These are phyloP conservation scores for Pegea sp. DNA, from an alignment of 23 tunicate species.

Conservation along the genomic window DNA sequence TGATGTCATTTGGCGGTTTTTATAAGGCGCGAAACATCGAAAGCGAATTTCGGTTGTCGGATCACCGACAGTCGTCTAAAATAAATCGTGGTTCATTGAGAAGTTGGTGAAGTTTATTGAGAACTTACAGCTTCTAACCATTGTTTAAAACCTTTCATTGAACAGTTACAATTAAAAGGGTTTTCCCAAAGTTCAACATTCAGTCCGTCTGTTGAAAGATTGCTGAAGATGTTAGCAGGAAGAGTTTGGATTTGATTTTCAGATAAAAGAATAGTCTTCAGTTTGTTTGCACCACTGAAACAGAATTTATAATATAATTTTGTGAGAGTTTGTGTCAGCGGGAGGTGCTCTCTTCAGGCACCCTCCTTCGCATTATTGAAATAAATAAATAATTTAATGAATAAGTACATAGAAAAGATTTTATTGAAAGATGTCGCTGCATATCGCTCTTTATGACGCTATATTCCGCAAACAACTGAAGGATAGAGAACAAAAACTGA, in stretches of 20 bases:
- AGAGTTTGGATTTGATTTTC: constrained; percentile 31
- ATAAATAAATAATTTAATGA: too few relatives aligned
- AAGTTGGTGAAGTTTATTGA: background rate
- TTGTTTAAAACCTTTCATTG: constrained; percentile 44
- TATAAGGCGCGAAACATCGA: constrained; percentile 13
- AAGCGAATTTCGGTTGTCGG: constrained; percentile 56
- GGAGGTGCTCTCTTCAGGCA: too few relatives aligned
- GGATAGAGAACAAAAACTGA: too few relatives aligned
- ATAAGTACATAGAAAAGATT: too few relatives aligned
- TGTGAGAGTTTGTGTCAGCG: too few relatives aligned
- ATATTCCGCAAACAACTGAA: too few relatives aligned
- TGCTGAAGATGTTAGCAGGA: constrained; percentile 17
- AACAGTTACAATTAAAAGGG: constrained; percentile 48
- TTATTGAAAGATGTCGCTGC: too few relatives aligned
- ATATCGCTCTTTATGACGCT: too few relatives aligned
- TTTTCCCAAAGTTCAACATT: constrained; percentile 54
- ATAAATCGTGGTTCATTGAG: background rate
- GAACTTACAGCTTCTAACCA: constrained; percentile 47
- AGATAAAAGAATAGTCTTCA: constrained; percentile 20
- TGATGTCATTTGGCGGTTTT: constrained; percentile 16
- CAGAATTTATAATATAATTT: background rate
- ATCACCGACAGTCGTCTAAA: constrained; percentile 21
- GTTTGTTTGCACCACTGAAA: constrained; percentile 27
- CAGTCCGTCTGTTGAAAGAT: constrained; percentile 23
- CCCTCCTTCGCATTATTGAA: too few relatives aligned